Base-by-base conservation (phyloP, 1,140 invertebrate species). In the Scaptomyza graminum region DNA sequence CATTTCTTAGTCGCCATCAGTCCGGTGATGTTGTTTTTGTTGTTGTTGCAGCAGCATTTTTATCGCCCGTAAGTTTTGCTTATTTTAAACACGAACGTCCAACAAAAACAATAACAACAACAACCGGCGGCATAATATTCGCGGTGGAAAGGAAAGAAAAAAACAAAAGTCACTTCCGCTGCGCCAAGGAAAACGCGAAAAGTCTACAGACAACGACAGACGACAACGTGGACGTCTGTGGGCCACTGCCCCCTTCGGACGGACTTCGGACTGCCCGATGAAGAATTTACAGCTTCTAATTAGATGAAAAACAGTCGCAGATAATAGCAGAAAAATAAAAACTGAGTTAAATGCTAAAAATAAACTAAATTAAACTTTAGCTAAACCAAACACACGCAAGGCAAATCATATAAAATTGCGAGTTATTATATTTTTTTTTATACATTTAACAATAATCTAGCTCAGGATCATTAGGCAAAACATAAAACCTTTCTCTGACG, bases 131-230 rank as follows among this genome's bases (percentile, higher is more conserved):
- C 85, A 76, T 60, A 79, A 90, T 80, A 90, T 89, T 88, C 76
- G 90, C 84, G 79, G 63, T 34, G 31, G 39, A 81, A 52, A 71
- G 66, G 64, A 64, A 47, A 71, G 60, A 28, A 70, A 84, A 82
- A 89, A 89, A 89, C 80, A 82, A 89, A 89, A 89, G 84, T 89
- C 84, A 89, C 84, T 89, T 89, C 84, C 84, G 84, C 51, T 67
- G 85, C 69, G 67, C 71, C 70, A 76, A 88, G 78, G 71, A 87
- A 85, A 85, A 82, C 79, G 82, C 83, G 78, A 88, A 85, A 85
- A 87, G 83, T 85, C 83, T 82, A 71, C 69, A 72, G 69, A 72
- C 68, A 43, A 49, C 55, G 63, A 28, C 28, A 34, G 31, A 34
- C 31, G 8, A 9, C 8, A 31, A 31, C 31, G 31, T 34, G 8